Conservation (phyloP, 1,140 invertebrate species). For the Drosophila aff. region DNA sequence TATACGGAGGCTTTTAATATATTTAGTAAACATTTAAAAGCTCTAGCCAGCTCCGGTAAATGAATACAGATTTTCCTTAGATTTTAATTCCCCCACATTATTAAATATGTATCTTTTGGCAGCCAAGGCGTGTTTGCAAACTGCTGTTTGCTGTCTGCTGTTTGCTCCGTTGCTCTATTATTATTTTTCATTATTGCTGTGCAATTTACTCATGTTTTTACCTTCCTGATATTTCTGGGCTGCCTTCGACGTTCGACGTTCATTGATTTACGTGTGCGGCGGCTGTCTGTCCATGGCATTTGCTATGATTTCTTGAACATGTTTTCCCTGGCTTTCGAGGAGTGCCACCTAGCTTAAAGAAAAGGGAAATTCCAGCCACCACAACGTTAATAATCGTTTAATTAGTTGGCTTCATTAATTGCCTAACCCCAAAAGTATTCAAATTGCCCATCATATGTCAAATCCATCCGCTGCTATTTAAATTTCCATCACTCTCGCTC, state of each 20-base stretch:
- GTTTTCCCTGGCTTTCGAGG: constrained; percentile 30
- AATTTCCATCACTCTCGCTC: constrained; percentile 30
- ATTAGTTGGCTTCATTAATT: constrained; percentile 35
- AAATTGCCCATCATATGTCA: constrained; percentile 45
- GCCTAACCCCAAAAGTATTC: constrained; percentile 33
- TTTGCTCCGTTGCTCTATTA: constrained; percentile 23
- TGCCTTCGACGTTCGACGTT: constrained; percentile 39
- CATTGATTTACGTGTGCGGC: constrained; percentile 48
- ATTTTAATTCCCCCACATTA: constrained; percentile 14
- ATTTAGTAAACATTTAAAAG: neutral
- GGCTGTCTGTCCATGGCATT: constrained; percentile 37
- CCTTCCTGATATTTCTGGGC: constrained; percentile 37
- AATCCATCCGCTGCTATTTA: constrained; percentile 24
- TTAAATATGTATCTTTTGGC: constrained; percentile 18
- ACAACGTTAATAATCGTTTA: constrained; percentile 1
- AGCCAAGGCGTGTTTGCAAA: constrained; percentile 25
- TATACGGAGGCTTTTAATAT: neutral
- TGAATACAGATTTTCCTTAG: neutral
- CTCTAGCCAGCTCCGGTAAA: neutral
- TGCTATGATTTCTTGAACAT: constrained; percentile 38
- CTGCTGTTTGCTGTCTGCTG: constrained; percentile 9
- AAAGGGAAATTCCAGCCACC: constrained; percentile 24
- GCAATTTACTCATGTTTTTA: constrained; percentile 45
- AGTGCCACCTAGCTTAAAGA: constrained; percentile 9
- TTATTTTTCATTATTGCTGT: constrained; percentile 46